Conservation (phyloP, 2,113 vertebrate species). For the Taxidea taxus region DNA sequence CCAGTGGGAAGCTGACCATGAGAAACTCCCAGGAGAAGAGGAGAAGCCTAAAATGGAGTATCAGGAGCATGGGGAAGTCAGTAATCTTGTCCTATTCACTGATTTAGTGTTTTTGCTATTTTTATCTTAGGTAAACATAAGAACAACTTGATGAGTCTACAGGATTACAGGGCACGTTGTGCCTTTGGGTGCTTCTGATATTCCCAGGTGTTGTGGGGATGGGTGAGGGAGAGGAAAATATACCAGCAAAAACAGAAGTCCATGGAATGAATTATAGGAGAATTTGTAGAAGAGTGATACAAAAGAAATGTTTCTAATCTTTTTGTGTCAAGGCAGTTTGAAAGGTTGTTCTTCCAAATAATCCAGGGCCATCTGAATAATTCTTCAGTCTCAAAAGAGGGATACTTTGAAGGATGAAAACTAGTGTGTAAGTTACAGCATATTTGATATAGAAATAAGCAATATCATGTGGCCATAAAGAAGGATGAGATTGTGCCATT, state of each 20-base stretch:
- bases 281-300: background rate
- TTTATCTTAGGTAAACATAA: background rate
- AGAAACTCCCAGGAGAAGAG: background rate
- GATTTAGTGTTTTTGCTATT: background rate
- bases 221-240: background rate
- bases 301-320: background rate
- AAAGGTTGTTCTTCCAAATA: background rate
- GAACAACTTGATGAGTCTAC: background rate
- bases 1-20: background rate
- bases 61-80: background rate
- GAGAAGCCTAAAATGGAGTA: background rate
- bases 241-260: background rate
- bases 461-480: background rate
- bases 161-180: background rate
- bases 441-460: background rate
- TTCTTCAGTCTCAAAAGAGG: background rate
- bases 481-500: background rate
- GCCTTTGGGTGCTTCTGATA: background rate
- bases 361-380: background rate
- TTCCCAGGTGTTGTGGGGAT: background rate
- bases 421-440: background rate
- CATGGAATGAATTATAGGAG: background rate
- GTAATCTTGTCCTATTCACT: background rate
- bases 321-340: background rate
- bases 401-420: constrained; percentile 20